These are phyloP conservation scores for Agapostemon virescens DNA, from an alignment of 2,888 invertebrate genomes.

Conservation along the genomic window DNA sequence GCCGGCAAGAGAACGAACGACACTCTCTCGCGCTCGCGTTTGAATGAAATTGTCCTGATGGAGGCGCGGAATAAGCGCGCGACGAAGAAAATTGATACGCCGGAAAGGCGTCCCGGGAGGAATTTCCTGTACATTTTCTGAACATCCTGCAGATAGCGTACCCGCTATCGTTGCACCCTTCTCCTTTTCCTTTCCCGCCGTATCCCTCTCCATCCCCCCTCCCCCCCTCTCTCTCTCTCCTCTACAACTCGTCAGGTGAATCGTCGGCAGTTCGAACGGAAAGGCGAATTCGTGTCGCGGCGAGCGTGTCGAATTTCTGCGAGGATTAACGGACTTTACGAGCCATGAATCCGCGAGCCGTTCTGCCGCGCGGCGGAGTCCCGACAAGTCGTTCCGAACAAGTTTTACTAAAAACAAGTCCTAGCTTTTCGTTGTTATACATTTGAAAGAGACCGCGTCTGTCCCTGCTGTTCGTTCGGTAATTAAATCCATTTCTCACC, in stretches of 20 bases:
- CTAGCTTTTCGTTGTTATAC: not conserved
- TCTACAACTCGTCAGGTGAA: not conserved
- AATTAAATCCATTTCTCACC: not conserved
- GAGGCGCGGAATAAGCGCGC: constrained; percentile 51
- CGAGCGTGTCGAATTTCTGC: not conserved
- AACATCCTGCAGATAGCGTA: constrained; percentile 47
- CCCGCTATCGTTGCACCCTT: not conserved
- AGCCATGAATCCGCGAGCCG: not conserved
- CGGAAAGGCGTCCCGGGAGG: constrained; percentile 55
- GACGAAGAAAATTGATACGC: constrained; percentile 58
- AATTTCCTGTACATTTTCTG: constrained; percentile 53
- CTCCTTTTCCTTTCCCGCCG: not conserved
- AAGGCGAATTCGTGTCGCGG: not conserved
- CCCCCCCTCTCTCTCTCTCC: not conserved
- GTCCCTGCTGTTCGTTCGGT: not conserved
- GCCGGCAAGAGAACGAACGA: constrained; percentile 39
- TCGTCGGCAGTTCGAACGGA: not conserved
- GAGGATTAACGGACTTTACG: constrained; percentile 1
- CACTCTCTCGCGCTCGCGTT: constrained; percentile 38
- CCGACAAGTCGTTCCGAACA: not conserved
- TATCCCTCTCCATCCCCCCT: not conserved
- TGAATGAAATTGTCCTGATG: constrained; percentile 55
- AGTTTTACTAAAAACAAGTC: not conserved
- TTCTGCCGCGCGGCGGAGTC: not conserved
- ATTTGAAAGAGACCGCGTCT: not conserved